These are phyloP conservation scores for Geococcyx californianus DNA, from an alignment of 2,113 vertebrate species.

Conservation along the genomic window DNA sequence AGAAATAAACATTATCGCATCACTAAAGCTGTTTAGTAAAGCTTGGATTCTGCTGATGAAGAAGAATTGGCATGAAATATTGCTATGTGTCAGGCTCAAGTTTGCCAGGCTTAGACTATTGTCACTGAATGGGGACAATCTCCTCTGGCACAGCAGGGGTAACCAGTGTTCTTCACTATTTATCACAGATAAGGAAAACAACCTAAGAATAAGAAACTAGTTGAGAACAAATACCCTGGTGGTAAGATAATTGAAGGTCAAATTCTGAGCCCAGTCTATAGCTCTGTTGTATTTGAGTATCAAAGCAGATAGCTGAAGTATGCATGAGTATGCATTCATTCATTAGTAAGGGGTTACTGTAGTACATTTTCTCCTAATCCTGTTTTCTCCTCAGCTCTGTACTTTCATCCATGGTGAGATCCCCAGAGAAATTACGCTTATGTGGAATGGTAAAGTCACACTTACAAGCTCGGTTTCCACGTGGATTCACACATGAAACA, in stretches of 20 bases:
- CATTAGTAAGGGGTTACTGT: background rate
- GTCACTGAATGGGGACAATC: background rate
- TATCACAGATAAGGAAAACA: background rate
- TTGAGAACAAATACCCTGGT: background rate
- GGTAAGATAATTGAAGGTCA: constrained; percentile 28
- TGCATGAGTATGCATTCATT: constrained; percentile 15
- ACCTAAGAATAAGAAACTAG: background rate
- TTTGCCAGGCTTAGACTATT: background rate
- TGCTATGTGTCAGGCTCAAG: background rate
- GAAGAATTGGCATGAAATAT: background rate
- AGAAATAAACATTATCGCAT: background rate
- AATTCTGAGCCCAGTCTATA: constrained; percentile 9
- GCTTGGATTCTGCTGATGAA: background rate
- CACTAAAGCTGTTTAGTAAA: background rate
- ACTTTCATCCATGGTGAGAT: background rate
- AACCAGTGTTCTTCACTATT: background rate
- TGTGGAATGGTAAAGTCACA: background rate
- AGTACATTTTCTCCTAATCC: background rate
- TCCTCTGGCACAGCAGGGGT: background rate
- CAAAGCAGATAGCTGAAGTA: constrained; percentile 49
- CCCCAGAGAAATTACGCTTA: background rate
- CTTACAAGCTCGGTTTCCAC: background rate
- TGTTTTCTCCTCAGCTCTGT: background rate
- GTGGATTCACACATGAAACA: background rate
- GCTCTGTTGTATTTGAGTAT: constrained; percentile 19